A percentile compares a stretch with the other conserved stretches of the same genome.
Conservation (phyloP, 2,888 invertebrate species). For the Apodemia zela region DNA sequence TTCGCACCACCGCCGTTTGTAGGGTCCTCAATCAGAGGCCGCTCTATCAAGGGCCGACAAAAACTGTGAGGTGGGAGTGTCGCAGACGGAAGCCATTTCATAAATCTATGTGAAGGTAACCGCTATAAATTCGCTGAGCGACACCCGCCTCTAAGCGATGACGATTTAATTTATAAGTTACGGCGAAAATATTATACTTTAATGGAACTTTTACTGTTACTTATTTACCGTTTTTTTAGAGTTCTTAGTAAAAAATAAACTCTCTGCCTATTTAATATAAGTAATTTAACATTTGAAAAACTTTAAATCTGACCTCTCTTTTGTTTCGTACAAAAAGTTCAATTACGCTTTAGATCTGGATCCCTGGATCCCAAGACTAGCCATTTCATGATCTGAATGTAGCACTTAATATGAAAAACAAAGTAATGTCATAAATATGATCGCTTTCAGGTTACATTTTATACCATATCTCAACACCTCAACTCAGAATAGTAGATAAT, state of each 20-base stretch:
- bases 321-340: too few relatives aligned
- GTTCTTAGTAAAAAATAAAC: too few relatives aligned
- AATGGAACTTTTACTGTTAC: not conserved
- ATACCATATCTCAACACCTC: conserved; percentile 15
- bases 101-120: conserved; percentile 43
- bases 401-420: too few relatives aligned
- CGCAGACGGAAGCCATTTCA: conserved; percentile 38
- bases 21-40: conserved; percentile 9
- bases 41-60: conserved; percentile 21
- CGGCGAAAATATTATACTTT: not conserved
- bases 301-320: too few relatives aligned
- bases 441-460: not conserved
- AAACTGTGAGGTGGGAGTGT: conserved; percentile 37
- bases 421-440: not conserved
- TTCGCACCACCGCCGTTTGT: conserved; percentile 3
- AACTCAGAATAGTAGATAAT: conserved; percentile 38
- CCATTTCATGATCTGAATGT: too few relatives aligned
- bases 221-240: not conserved
- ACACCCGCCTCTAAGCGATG: conserved; percentile 25
- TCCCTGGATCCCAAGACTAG: too few relatives aligned
- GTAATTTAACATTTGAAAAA: too few relatives aligned
- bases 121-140: conserved; percentile 39
- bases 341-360: too few relatives aligned
- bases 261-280: too few relatives aligned
- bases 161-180: conserved; percentile 25